Percentiles rank a stretch among this genome's conserved stretches.
phyloP scores from a whole-genome alignment of 2,113 vertebrate species.

The Odobenus rosmarus region DNA sequence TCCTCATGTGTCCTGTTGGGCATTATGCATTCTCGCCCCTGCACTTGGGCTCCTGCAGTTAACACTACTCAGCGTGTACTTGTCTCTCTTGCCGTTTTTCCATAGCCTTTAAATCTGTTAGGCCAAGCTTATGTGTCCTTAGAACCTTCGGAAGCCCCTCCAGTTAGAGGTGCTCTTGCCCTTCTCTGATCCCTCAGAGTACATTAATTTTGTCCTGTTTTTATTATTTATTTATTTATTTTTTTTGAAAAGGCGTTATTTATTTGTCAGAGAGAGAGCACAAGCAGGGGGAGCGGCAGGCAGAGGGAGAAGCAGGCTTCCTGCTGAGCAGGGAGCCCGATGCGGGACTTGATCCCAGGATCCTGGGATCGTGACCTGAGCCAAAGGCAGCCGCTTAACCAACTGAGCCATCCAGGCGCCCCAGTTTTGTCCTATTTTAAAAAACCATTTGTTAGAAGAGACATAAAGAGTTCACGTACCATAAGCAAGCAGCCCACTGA shows the following conservation, averaged over 20 bases:
- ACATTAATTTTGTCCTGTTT: neutral
- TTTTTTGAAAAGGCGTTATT: neutral
- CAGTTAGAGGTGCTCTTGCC: neutral
- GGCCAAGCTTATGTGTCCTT: neutral
- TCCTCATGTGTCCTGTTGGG: neutral
- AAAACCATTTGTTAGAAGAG: neutral
- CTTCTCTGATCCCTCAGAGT: neutral
- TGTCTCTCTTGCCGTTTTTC: neutral
- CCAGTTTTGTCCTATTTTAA: neutral
- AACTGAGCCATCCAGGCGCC: neutral
- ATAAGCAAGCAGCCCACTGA: neutral
- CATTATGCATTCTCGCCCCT: neutral
- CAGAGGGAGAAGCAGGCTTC: neutral
- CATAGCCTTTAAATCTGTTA: neutral
- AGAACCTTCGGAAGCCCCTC: neutral
- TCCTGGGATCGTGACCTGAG: neutral
- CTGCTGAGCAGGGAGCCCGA: neutral
- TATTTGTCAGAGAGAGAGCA: neutral
- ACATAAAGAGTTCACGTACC: neutral
- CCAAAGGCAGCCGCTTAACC: neutral
- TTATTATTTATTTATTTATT: neutral
- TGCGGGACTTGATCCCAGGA: neutral
- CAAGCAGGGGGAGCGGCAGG: neutral
- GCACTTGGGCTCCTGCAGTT: neutral
- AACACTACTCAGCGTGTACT: fast-evolving